Evolutionary conservation across 2,888 invertebrate genomes (phyloP).

Genomic region (Polyommatus icarus): DNA sequence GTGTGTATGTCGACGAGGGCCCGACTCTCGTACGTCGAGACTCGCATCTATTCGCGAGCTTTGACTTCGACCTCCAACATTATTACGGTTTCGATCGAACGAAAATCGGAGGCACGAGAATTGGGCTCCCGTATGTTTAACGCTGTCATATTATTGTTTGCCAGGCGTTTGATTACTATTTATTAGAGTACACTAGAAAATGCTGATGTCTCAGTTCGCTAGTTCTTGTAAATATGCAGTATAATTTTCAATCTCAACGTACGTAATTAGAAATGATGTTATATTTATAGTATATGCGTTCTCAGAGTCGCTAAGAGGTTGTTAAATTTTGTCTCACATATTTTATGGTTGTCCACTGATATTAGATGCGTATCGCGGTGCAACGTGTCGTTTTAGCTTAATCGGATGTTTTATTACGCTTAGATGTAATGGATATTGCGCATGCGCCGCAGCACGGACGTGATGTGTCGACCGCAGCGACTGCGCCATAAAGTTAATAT

Average conservation of each 20-base stretch:
- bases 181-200: not conserved
- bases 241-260: not conserved
- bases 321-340: not conserved
- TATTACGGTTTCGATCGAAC: not conserved
- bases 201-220: not conserved
- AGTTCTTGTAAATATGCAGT: not conserved
- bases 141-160: not conserved
- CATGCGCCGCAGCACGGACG: no score
- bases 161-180: not conserved
- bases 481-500: no score
- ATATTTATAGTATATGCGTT: not conserved
- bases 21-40: not conserved
- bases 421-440: not conserved
- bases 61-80: not conserved
- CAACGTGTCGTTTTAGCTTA: not conserved
- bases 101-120: not conserved
- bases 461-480: no score
- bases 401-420: not conserved
- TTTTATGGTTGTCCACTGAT: not conserved
- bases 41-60: not conserved
- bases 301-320: not conserved
- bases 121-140: not conserved
- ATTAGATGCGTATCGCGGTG: not conserved
- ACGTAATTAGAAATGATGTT: not conserved
- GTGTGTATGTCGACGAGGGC: not conserved